Conservation (phyloP, 2,888 invertebrate species). For the Willowsia nigromaculata region DNA sequence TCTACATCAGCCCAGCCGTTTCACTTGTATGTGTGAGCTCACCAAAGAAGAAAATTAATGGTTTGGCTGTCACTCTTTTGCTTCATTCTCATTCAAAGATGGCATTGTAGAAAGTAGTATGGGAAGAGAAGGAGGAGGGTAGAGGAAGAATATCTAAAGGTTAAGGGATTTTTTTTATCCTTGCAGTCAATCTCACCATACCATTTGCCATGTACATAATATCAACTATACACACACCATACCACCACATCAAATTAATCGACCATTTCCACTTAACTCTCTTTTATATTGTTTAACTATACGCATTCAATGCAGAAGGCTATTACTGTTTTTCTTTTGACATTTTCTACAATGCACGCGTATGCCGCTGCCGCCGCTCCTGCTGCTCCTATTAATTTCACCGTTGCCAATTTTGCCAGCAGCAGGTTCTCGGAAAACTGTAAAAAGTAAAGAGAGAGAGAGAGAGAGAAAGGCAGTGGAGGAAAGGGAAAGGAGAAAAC, state of each 20-base stretch:
- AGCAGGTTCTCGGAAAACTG: slow-evolving; percentile 29
- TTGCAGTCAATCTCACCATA: slow-evolving; percentile 9
- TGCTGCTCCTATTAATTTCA: slow-evolving; percentile 21
- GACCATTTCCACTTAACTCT: slow-evolving; percentile 48
- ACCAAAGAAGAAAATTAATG: slow-evolving; percentile 58
- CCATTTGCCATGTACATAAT: slow-evolving; percentile 9
- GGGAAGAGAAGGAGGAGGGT: too few relatives aligned
- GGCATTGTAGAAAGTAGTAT: too few relatives aligned
- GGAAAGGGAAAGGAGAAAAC: neutral
- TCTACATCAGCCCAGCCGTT: neutral
- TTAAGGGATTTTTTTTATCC: slow-evolving; percentile 35
- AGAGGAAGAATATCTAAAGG: slow-evolving; percentile 4
- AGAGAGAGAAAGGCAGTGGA: neutral
- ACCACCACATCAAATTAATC: slow-evolving; percentile 57
- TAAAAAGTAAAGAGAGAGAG: neutral
- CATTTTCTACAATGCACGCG: neutral
- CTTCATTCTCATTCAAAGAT: slow-evolving; percentile 30
- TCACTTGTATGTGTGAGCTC: neutral
- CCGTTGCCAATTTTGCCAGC: slow-evolving; percentile 37
- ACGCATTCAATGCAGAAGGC: neutral
- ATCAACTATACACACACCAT: neutral
- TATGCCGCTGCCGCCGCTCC: neutral
- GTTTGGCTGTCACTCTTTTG: slow-evolving; percentile 44
- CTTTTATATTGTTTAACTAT: slow-evolving; percentile 21
- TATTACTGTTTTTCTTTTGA: slow-evolving; percentile 49